A percentile compares a stretch with the other conserved stretches of the same genome.
Evolutionary conservation across 2,888 invertebrate genomes (phyloP).

Genomic region (Ennomos erosarius): DNA sequence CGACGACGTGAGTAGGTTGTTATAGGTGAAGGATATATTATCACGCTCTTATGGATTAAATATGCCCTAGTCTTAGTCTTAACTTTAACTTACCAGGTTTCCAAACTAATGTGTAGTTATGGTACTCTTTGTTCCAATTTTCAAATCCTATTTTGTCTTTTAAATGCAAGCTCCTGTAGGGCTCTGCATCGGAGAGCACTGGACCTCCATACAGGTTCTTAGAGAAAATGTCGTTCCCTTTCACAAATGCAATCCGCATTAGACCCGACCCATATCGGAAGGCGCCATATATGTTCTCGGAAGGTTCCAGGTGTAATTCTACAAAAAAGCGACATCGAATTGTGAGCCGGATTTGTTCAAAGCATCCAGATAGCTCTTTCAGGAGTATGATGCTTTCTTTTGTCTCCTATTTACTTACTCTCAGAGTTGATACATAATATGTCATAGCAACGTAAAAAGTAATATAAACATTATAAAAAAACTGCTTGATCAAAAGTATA

Average conservation of each 20-base stretch:
- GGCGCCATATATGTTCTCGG: conserved; percentile 86
- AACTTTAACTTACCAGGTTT: conserved; percentile 75
- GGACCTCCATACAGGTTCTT: conserved; percentile 73
- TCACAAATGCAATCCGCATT: conserved; percentile 89
- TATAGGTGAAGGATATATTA: no score
- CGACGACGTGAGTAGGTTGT: no score
- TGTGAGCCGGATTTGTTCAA: no score
- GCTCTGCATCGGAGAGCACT: conserved; percentile 67
- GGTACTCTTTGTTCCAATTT: conserved; percentile 87
- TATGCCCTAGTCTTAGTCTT: no score
- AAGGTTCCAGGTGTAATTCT: conserved; percentile 89
- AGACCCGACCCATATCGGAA: conserved; percentile 88
- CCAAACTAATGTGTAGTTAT: conserved; percentile 89
- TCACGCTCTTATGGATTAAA: no score
- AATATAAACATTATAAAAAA: no score
- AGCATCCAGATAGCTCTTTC: no score
- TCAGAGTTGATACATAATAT: no score
- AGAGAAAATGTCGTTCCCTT: conserved; percentile 85
- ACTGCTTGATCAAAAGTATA: no score
- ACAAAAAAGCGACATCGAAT: conserved; percentile 37
- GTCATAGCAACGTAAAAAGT: no score
- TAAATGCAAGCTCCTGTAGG: conserved; percentile 69
- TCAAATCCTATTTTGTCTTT: conserved; percentile 70
- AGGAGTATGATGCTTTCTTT: no score
- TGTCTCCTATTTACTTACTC: no score